Percentiles rank a stretch among this genome's conserved stretches.
Conservation (phyloP, 2,113 vertebrate genomes). For the Pterocles gutturalis region DNA sequence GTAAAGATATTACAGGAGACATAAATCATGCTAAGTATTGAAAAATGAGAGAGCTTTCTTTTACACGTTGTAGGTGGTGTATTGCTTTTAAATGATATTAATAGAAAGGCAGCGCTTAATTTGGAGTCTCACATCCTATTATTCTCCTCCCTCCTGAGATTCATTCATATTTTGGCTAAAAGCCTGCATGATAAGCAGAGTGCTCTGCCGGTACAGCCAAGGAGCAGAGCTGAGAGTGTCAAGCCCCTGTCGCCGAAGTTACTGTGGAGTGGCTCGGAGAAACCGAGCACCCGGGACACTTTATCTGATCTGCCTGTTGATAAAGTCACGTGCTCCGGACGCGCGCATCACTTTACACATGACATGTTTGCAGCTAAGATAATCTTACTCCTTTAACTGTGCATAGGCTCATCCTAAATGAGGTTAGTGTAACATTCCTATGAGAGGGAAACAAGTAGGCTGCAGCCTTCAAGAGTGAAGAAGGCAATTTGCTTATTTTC, state of each 20-base stretch:
- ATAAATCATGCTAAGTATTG: not conserved
- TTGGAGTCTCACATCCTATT: not conserved
- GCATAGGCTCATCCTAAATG: not conserved
- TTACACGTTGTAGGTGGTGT: not conserved
- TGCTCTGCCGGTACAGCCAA: not conserved
- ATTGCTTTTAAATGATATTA: not conserved
- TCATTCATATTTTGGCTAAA: not conserved
- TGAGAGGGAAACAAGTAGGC: too few relatives aligned
- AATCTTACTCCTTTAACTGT: not conserved
- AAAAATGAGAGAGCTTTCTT: not conserved
- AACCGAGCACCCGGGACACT: not conserved
- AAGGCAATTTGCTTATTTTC: not conserved
- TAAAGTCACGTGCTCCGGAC: not conserved
- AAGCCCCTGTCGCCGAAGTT: not conserved
- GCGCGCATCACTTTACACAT: not conserved
- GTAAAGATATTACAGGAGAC: not conserved
- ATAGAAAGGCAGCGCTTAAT: not conserved
- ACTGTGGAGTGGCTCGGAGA: not conserved
- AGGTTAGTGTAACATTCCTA: not conserved
- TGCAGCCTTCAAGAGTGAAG: not conserved
- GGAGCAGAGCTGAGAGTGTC: not conserved
- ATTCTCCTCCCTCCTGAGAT: not conserved
- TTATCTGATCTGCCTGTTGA: not conserved
- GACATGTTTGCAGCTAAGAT: not conserved
- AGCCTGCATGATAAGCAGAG: not conserved